Base-by-base conservation (phyloP, 1,140 invertebrate species). In the Melanaphis sacchari region DNA sequence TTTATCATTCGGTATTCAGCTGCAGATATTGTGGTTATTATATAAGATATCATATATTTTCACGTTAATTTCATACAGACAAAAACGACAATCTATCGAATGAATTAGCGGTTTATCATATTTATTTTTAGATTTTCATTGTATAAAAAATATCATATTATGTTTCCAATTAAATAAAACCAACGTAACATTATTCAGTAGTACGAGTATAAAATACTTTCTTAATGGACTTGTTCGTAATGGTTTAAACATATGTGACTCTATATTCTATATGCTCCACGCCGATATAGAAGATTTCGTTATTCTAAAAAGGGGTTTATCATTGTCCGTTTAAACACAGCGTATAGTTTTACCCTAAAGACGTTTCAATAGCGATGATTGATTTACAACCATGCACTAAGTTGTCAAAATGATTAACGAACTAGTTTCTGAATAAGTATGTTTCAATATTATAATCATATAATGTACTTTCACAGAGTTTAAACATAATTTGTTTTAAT, bases 381-480 rank as follows among this genome's bases (percentile, higher is more conserved):
- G 87, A 89, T 89, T 89, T 89, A 89, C 87, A 52, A 52, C 36
- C 22, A 4, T 26, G 26, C 36, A 89, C n/a, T 54, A 26, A 89
- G 88, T 89, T 89, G 88, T 89, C 88, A 54, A 89, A 89, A 89
- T 89, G 46, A 89, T 89, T 38, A 54, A 89, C 49, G 88, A 89
- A 54, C 46, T 36, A 38, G 31, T 87, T n/a, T 87, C 24, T 26
- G 40, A 41, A 2, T 82, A 24, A 38, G 36, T 38, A 24, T 38
- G 76, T 38, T 82, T 38, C 76, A 24, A 76, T n/a, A n/a, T 76
- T 76, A 76, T 76, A 66, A 76, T 76, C 21, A 38, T 36, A 21
- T 82, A 82, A 36, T 82, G 76, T 38, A 82, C 24, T 82, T 38
- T 38, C 76, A 38, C 15, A 59, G 54, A 26, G 8, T 82, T 82